Evolutionary conservation across 2,113 vertebrate genomes (phyloP).

Genomic region (Drymodes brunneopygia): DNA sequence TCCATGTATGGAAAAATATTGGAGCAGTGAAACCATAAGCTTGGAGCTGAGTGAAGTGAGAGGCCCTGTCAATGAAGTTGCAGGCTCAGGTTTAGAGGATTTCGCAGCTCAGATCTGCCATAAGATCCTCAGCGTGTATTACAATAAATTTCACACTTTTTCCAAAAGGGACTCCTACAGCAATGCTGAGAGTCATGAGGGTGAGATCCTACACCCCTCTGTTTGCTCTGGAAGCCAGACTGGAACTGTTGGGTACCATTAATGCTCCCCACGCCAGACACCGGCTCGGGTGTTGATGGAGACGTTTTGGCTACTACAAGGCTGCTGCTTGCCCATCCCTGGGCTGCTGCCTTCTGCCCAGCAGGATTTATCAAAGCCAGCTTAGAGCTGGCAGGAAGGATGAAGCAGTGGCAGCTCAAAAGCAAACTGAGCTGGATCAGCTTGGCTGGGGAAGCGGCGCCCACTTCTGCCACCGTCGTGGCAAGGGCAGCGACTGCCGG

Average conservation of each 20-base stretch:
- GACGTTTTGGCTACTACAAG: not conserved
- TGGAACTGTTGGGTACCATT: not conserved
- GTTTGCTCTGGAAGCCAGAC: not conserved
- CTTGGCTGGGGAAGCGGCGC: accelerated
- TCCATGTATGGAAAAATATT: conserved; percentile 78
- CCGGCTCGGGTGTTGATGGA: not conserved
- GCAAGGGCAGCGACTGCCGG: not conserved
- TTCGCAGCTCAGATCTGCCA: not conserved
- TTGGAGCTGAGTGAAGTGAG: conserved; percentile 64
- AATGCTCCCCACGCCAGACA: not conserved
- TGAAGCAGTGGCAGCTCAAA: not conserved
- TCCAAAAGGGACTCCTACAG: not conserved
- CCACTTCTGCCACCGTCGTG: not conserved
- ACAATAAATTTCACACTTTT: conserved; percentile 56
- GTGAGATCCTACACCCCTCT: not conserved
- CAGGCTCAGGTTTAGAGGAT: conserved; percentile 41
- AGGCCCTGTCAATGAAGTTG: conserved; percentile 32
- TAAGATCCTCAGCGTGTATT: not conserved
- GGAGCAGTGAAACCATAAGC: conserved; percentile 72
- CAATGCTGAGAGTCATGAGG: not conserved
- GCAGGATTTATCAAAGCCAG: not conserved
- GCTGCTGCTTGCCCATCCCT: not conserved
- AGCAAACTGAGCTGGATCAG: not conserved
- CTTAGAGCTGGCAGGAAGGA: not conserved
- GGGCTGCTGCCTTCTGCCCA: not conserved